Conservation (phyloP, 2,797 vertebrate species). For the Staurois parvus region DNA sequence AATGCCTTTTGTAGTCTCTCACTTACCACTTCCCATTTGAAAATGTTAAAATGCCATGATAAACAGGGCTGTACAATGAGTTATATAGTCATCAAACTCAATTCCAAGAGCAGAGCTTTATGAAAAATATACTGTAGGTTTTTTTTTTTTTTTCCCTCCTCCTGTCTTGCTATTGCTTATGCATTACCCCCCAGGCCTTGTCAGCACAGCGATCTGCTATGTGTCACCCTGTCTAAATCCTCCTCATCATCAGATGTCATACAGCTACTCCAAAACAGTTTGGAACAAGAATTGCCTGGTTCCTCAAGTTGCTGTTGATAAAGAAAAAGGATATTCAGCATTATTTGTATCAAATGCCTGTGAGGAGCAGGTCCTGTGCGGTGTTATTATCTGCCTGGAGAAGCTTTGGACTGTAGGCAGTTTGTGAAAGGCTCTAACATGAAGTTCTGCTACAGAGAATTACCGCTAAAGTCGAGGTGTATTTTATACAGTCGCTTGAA, state of each 20-base stretch:
- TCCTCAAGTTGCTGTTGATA: slow-evolving; percentile 64
- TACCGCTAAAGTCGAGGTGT: slow-evolving; percentile 18
- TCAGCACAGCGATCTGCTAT: slow-evolving; percentile 51
- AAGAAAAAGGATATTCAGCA: slow-evolving; percentile 58
- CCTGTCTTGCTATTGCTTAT: slow-evolving; percentile 37
- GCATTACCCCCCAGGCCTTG: slow-evolving; percentile 36
- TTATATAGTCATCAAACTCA: slow-evolving; percentile 68
- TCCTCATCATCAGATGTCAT: slow-evolving; percentile 60
- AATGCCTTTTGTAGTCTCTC: slow-evolving; percentile 19
- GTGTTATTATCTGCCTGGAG: slow-evolving; percentile 64
- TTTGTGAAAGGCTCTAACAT: slow-evolving; percentile 35
- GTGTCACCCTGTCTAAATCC: slow-evolving; percentile 40
- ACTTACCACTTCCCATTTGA: slow-evolving; percentile 62
- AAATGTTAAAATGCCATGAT: slow-evolving; percentile 25
- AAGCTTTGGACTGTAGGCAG: slow-evolving; percentile 58
- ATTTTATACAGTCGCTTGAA: background rate
- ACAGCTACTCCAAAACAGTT: slow-evolving; percentile 50
- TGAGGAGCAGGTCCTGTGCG: slow-evolving; percentile 53
- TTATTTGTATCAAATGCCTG: slow-evolving; percentile 60
- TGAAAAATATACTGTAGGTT: background rate
- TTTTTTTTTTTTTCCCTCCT: background rate
- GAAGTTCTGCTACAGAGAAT: slow-evolving; percentile 36
- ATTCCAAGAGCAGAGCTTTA: slow-evolving; percentile 55
- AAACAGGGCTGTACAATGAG: slow-evolving; percentile 31
- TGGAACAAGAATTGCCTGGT: slow-evolving; percentile 62